These are phyloP conservation scores for Ceratoteleas bidentatus DNA, from an alignment of 1,140 invertebrate species.

Conservation along the genomic window DNA sequence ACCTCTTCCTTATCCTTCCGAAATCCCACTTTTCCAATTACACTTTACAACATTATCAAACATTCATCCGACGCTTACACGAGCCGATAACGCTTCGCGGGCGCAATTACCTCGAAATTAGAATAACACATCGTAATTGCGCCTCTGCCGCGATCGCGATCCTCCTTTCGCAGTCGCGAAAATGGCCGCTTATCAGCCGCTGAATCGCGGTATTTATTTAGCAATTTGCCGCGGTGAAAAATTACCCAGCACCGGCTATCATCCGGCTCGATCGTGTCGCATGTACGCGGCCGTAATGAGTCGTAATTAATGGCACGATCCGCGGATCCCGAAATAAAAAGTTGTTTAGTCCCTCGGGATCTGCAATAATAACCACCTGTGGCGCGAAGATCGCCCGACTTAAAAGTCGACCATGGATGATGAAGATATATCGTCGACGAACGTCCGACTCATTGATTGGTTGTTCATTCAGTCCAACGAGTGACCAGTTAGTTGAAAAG, in stretches of 20 bases:
- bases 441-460: too few species aligned
- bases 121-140: constrained; percentile 26
- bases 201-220: constrained; percentile 55
- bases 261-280: constrained; percentile 37
- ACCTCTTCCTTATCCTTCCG: too few species aligned
- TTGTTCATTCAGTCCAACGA: too few species aligned
- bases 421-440: neutral
- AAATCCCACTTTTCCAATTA: constrained; percentile 23
- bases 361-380: constrained; percentile 50
- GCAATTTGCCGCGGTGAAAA: constrained; percentile 43
- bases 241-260: constrained; percentile 44
- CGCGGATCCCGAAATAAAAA: constrained; percentile 45
- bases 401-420: neutral
- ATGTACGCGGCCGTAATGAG: constrained; percentile 45
- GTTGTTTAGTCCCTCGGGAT: constrained; percentile 26
- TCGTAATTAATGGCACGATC: constrained; percentile 61
- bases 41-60: constrained; percentile 32
- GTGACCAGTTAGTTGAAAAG: too few species aligned
- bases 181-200: constrained; percentile 40
- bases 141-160: neutral
- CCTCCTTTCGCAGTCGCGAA: constrained; percentile 22
- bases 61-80: constrained; percentile 22
- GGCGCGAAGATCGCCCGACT: constrained; percentile 15
- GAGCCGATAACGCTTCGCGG: constrained; percentile 5
- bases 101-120: constrained; percentile 20